Evolutionary conservation across 2,797 vertebrate genomes (phyloP), one percentile per base, ranked within the genome.

Genomic region (Centroberyx gerrardi): DNA sequence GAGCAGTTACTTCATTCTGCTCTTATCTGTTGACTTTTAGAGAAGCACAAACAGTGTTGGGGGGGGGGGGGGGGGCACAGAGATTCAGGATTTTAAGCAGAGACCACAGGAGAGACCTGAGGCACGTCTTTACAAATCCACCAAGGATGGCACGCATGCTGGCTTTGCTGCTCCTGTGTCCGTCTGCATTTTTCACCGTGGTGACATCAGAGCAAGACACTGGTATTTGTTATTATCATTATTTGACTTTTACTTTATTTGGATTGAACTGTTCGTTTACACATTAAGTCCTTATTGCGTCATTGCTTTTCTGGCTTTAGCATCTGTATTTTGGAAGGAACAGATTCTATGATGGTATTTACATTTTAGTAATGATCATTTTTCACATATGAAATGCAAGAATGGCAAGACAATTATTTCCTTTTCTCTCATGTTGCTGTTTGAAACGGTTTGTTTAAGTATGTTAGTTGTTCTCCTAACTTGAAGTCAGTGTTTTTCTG

Each of bases 1-100:
- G 1, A 54, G 10, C 3, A 14, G 62, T 76, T 60, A 70, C 84
- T 68, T 76, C 66, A 73, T 22, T 27, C 65, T 48, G 27, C 12
- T 77, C 67, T 84, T 79, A 84, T 90, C 88, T 87, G 79, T 91
- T 88, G 76, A 72, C 80, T 62, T 29, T 76, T 12, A 58, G 59
- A 82, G 64, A 52, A 85, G 82, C 67, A 70, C 78, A 85, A 87
- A 83, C 81, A 85, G 48, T 64, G 68, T 67, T 17, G 33, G 56
- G 17, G 22, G 22, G 27, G 22, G 3, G 42, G 22, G 15, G 28
- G 27, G 22, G n/a, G 2, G 51, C 17, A 38, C 48, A 52, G 61
- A 67, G 28, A 33, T 53, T 82, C 14, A 17, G 14, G 38, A 14
- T 72, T 42, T 73, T 28, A 68, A 67, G 38, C n/a, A 65, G 14